Evolutionary conservation across 2,797 vertebrate genomes (phyloP).

Genomic region (Parauchenoglanis ngamensis): DNA sequence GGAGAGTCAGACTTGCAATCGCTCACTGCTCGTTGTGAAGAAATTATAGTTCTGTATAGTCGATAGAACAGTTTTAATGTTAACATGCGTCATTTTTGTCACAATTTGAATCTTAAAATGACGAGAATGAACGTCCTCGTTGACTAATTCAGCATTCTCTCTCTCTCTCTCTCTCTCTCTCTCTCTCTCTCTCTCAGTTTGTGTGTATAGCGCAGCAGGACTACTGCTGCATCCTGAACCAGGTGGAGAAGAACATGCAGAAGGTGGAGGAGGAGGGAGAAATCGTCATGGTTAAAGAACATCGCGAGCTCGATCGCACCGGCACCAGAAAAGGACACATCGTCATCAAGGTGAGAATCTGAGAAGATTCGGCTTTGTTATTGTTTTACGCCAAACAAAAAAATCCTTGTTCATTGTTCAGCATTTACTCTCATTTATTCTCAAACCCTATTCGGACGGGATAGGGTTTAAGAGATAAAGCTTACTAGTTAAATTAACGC

Average conservation of each 20-base stretch:
- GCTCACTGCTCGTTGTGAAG: neutral
- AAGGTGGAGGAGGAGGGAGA: slow-evolving; percentile 98
- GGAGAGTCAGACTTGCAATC: neutral
- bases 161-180: neutral
- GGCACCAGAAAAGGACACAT: slow-evolving; percentile 98
- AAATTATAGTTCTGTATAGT: neutral
- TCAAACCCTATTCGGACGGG: neutral
- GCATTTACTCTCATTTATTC: neutral
- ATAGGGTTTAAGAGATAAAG: neutral
- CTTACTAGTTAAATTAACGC: neutral
- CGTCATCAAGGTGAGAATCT: slow-evolving; percentile 91
- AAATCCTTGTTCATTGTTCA: neutral
- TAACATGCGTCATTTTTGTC: neutral
- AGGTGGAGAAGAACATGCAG: slow-evolving; percentile 99
- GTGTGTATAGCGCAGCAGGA: slow-evolving; percentile 98
- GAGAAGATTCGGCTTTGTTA: neutral
- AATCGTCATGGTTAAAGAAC: slow-evolving; percentile 99
- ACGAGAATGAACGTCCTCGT: neutral
- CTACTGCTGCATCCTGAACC: slow-evolving; percentile 98
- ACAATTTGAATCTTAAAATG: neutral
- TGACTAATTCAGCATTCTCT: neutral
- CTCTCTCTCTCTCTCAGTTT: slow-evolving; percentile 73
- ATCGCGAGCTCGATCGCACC: slow-evolving; percentile 95
- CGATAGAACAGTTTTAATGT: neutral
- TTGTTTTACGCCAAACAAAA: neutral